Evolutionary conservation across 64 coral and sea anemone genomes (phyloP).

Genomic region (Stylophora pistillata): DNA sequence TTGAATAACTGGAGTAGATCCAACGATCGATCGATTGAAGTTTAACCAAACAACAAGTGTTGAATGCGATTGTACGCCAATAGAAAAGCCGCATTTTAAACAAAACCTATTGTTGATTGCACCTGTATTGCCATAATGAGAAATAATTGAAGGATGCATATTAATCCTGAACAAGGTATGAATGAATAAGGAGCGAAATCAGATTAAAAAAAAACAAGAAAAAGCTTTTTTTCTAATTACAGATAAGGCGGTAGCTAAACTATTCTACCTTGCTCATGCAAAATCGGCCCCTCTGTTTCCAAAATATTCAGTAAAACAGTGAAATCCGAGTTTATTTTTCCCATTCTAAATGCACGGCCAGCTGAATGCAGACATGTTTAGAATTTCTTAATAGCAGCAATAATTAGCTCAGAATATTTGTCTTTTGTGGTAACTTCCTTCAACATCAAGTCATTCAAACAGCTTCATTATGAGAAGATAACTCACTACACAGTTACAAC

Average conservation of each 20-base stretch:
- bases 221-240: no score
- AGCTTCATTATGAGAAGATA: neutral
- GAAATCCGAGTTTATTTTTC: neutral
- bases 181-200: neutral
- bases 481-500: neutral
- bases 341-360: neutral
- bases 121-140: constrained; percentile 64
- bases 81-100: constrained; percentile 54
- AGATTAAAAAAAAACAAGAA: neutral
- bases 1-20: constrained; percentile 20
- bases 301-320: neutral
- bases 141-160: constrained; percentile 39
- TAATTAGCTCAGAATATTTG: constrained; percentile 2
- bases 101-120: constrained; percentile 67
- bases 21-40: constrained; percentile 33
- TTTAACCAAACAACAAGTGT: constrained; percentile 59
- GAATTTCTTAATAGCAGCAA: neutral
- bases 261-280: neutral
- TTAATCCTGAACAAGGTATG: neutral
- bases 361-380: neutral
- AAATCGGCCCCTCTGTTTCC: neutral
- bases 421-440: neutral
- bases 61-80: constrained; percentile 60
- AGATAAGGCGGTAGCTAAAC: no score
- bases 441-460: neutral